Conservation (phyloP, 1,140 invertebrate genomes). For the Drosophila bifasciata region DNA sequence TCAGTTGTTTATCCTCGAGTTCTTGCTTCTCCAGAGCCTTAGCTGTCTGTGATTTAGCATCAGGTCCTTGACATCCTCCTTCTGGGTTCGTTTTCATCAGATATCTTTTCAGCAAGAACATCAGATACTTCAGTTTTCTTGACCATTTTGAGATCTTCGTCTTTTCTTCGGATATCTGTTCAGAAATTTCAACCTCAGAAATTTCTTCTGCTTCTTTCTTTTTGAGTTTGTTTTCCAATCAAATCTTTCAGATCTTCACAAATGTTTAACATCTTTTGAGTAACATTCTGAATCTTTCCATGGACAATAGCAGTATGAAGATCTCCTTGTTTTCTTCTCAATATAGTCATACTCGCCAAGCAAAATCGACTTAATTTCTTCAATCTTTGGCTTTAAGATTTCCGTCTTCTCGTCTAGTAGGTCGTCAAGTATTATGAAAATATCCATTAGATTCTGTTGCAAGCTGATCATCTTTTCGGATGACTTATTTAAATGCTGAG, state of each 20-base stretch:
- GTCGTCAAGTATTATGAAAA: conserved; percentile 69
- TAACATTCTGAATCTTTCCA: conserved; percentile 51
- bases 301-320: conserved; percentile 31
- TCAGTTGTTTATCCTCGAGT: conserved; percentile 23
- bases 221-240: not conserved
- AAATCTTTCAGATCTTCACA: conserved; percentile 41
- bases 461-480: conserved; percentile 62
- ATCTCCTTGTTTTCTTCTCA: conserved; percentile 36
- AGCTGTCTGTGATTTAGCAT: conserved; percentile 46
- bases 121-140: conserved; percentile 42
- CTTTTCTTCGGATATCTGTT: conserved; percentile 18
- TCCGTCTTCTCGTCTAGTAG: conserved; percentile 46
- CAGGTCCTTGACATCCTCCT: conserved; percentile 6
- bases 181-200: conserved; percentile 14
- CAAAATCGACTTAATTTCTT: conserved; percentile 42
- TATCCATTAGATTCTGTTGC: conserved; percentile 72
- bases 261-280: conserved; percentile 35
- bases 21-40: conserved; percentile 37
- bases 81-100: conserved; percentile 12
- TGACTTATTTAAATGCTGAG: conserved; percentile 54
- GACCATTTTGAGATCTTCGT: not conserved
- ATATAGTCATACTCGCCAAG: conserved; percentile 59
- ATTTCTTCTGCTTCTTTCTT: not conserved
- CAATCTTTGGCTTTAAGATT: conserved; percentile 40
- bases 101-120: conserved; percentile 22